Evolutionary conservation across 2,113 vertebrate genomes (phyloP).

Genomic region (Indicator maculatus): DNA sequence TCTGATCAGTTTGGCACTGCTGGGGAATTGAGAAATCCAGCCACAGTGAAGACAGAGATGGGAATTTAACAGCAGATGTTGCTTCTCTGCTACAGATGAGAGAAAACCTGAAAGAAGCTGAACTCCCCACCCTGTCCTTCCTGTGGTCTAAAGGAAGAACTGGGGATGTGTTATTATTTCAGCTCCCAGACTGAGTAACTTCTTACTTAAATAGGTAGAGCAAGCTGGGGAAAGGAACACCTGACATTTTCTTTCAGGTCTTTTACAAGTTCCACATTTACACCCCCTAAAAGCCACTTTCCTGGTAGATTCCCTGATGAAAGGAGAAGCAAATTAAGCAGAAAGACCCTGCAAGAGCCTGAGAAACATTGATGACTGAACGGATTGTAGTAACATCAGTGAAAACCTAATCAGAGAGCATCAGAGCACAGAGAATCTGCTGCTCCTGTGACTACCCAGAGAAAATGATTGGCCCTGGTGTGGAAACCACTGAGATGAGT

Average conservation of each 20-base stretch:
- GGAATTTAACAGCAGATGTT: neutral
- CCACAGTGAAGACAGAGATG: neutral
- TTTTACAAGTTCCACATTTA: neutral
- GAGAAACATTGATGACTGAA: neutral
- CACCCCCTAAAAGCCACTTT: neutral
- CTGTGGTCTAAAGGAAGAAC: neutral
- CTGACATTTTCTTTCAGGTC: neutral
- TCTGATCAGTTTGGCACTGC: neutral
- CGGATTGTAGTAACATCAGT: neutral
- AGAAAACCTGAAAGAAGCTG: neutral
- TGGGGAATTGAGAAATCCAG: conserved; percentile 7
- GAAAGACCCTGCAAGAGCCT: neutral
- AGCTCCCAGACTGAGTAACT: neutral
- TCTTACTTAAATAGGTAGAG: neutral
- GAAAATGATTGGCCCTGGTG: neutral
- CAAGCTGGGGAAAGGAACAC: neutral
- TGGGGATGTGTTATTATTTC: neutral
- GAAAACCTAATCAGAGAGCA: conserved; percentile 28
- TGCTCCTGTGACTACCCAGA: neutral
- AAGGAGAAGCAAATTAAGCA: neutral
- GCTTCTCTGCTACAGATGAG: neutral
- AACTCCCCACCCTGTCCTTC: neutral
- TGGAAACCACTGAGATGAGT: neutral
- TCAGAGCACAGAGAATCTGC: conserved; percentile 9
- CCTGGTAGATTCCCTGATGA: neutral